These are phyloP conservation scores for Callionymus lyra DNA, from an alignment of 2,113 vertebrate species.

Conservation along the genomic window DNA sequence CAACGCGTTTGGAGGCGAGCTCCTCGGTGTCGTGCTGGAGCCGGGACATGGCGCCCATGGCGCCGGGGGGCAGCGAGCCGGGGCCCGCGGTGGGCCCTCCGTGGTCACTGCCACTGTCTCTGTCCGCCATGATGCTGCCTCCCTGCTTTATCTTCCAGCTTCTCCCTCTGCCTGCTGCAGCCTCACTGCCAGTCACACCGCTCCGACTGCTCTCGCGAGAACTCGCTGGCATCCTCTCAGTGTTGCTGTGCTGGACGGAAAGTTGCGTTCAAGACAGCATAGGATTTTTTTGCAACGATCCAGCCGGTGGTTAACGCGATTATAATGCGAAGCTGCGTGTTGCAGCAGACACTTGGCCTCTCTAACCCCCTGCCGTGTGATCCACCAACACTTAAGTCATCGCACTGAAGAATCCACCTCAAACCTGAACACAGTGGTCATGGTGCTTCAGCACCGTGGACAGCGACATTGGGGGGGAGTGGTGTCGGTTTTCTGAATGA, in stretches of 20 bases:
- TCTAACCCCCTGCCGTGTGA: constrained; percentile 2
- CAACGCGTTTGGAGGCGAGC: constrained; percentile 89
- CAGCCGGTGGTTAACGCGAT: too few species aligned
- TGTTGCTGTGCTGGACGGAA: constrained; percentile 24
- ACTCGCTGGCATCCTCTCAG: constrained; percentile 39
- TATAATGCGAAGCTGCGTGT: too few species aligned
- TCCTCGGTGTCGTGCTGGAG: constrained; percentile 94
- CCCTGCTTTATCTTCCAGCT: constrained; percentile 78
- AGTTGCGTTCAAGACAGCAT: constrained; percentile 45
- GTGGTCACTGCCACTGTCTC: constrained; percentile 93
- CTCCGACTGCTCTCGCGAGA: constrained; percentile 82
- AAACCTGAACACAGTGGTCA: too few species aligned
- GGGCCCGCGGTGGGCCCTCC: constrained; percentile 80
- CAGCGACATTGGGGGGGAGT: constrained; percentile 19
- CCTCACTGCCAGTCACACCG: constrained; percentile 67
- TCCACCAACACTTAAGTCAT: neutral
- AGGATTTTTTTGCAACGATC: constrained; percentile 25
- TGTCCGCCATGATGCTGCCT: constrained; percentile 91
- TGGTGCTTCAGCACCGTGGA: constrained; percentile 41
- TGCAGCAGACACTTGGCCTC: constrained; percentile 11
- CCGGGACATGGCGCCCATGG: constrained; percentile 76
- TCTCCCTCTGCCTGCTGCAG: constrained; percentile 82
- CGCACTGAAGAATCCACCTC: too few species aligned
- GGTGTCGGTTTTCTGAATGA: constrained; percentile 24
- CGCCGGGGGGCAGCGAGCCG: constrained; percentile 72